Conservation (phyloP, 2,113 vertebrate genomes). For the Pseudopodoces humilis region DNA sequence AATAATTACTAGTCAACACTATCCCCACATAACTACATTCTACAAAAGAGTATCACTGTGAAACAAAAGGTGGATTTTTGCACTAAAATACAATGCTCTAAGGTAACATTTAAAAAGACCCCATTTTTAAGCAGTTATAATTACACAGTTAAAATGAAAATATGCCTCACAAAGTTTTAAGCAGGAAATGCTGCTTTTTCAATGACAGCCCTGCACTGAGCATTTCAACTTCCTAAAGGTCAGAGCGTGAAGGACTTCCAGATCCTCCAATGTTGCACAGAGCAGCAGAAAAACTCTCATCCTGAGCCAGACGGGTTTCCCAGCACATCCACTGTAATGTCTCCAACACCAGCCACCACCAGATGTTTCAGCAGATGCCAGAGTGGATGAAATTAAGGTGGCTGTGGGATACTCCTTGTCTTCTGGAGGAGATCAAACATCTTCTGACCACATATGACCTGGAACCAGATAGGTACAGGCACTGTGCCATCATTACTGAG, state of each 20-base stretch:
- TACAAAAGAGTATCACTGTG: background rate
- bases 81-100: background rate
- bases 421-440: background rate
- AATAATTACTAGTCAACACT: background rate
- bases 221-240: conserved; percentile 27
- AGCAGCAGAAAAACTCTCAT: conserved; percentile 29
- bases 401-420: background rate
- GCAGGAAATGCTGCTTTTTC: background rate
- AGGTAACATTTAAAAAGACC: background rate
- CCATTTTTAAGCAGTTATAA: conserved; percentile 1
- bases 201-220: background rate
- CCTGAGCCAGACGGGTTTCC: background rate
- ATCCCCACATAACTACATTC: background rate
- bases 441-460: background rate
- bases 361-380: conserved; percentile 24
- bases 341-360: background rate
- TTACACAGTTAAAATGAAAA: background rate
- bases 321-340: background rate
- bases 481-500: background rate
- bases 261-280: background rate
- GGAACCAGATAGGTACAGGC: background rate
- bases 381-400: background rate
- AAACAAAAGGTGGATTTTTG: background rate
- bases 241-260: conserved; percentile 29
- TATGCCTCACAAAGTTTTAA: background rate